These are phyloP conservation scores for Fopius arisanus DNA, from an alignment of 1,140 invertebrate species.

Conservation along the genomic window DNA sequence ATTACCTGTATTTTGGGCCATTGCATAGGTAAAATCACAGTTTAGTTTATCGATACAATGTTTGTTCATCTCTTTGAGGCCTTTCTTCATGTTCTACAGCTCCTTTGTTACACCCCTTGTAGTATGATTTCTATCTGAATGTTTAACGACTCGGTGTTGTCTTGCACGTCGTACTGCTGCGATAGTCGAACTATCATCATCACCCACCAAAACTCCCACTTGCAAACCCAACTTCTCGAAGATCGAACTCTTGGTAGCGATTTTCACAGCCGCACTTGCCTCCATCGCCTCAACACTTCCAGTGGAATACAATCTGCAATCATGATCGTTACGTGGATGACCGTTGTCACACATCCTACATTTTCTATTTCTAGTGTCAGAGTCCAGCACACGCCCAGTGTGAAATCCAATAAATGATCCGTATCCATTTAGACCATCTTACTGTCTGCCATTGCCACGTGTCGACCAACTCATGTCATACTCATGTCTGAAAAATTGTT, in stretches of 20 bases:
- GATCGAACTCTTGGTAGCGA: slow-evolving; percentile 25
- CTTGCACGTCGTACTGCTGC: slow-evolving; percentile 11
- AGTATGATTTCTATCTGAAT: slow-evolving; percentile 31
- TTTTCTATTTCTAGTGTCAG: slow-evolving; percentile 19
- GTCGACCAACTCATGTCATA: slow-evolving; percentile 30
- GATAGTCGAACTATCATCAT: slow-evolving; percentile 33
- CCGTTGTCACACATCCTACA: slow-evolving; percentile 22
- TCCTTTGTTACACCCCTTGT: slow-evolving; percentile 22
- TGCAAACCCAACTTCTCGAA: slow-evolving; percentile 28
- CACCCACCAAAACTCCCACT: slow-evolving; percentile 34
- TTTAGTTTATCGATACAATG: slow-evolving; percentile 18
- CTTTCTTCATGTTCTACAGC: slow-evolving; percentile 18
- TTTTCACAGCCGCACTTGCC: slow-evolving; percentile 7
- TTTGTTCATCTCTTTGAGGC: slow-evolving; percentile 25
- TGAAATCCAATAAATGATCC: slow-evolving; percentile 13
- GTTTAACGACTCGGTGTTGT: slow-evolving; percentile 21
- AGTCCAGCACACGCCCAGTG: slow-evolving; percentile 10
- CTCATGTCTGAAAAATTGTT: neutral
- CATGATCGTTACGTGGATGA: slow-evolving; percentile 10
- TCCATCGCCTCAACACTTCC: slow-evolving; percentile 37
- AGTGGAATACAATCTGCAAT: slow-evolving; percentile 27
- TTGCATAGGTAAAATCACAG: slow-evolving; percentile 20
- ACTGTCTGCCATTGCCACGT: slow-evolving; percentile 23
- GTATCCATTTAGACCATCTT: slow-evolving; percentile 31
- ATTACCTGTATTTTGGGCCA: slow-evolving; percentile 22